Evolutionary conservation across 2,888 invertebrate genomes (phyloP).

Genomic region (Scaptomyza tumidula): DNA sequence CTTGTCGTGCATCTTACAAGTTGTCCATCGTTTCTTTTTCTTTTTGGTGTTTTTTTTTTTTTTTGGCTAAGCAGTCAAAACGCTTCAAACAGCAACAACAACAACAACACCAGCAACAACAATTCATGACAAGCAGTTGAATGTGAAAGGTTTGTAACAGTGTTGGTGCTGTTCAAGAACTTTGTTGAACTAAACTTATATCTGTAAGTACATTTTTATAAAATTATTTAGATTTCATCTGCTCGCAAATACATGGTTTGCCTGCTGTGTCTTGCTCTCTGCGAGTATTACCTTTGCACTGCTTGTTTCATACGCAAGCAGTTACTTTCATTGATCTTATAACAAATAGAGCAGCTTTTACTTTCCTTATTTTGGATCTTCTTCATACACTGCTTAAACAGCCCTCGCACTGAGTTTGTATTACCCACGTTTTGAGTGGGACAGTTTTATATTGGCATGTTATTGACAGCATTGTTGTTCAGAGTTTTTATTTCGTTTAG

Average conservation of each 20-base stretch:
- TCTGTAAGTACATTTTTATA: too few relatives aligned
- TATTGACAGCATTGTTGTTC: conserved; percentile 73
- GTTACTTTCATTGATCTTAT: too few relatives aligned
- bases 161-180: conserved; percentile 8
- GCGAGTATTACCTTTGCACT: too few relatives aligned
- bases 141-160: conserved; percentile 2
- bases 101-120: conserved; percentile 7
- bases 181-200: neutral
- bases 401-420: conserved; percentile 28
- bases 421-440: conserved; percentile 34
- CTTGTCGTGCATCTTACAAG: conserved; percentile 54
- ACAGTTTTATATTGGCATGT: conserved; percentile 63
- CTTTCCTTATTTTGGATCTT: too few relatives aligned
- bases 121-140: conserved; percentile 26
- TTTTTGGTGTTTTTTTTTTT: conserved; percentile 4
- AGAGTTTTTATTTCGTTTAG: conserved; percentile 23
- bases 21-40: conserved; percentile 46
- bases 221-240: too few relatives aligned
- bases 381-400: neutral
- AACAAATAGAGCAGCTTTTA: too few relatives aligned
- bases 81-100: conserved; percentile 21
- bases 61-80: conserved; percentile 38
- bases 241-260: too few relatives aligned
- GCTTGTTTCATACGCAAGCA: too few relatives aligned
- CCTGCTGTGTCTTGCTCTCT: too few relatives aligned